Evolutionary conservation across 2,113 vertebrate genomes (phyloP), one percentile per base, ranked within the genome.

Genomic region (Sminthopsis crassicaudata): DNA sequence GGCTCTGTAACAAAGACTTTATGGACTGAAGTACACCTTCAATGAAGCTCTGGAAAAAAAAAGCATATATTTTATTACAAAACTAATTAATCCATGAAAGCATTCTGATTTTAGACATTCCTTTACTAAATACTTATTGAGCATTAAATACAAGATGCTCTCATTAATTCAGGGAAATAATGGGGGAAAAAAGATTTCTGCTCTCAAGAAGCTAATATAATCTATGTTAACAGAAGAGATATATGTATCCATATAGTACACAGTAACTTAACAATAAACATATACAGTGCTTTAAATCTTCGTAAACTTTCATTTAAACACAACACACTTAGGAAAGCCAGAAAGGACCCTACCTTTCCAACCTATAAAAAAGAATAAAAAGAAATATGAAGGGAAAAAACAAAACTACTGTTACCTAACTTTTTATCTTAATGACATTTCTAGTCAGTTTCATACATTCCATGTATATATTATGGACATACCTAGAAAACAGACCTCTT

Each of bases 1-100:
- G 99, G 98, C 99, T 99, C 96, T 99, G 99, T 26, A 99, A 97
- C 95, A 99, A 98, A 84, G 98, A 99, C 98, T 99, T 99, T 96
- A 99, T 96, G 96, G 99, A 99, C 92, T 98, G 99, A 46, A 99
- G 95, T n/a, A 99, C 98, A 89, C 97, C 98, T 96, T 99, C 99
- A 98, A 98, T 98, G 97, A 99, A 98, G 96, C 96, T 99, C 99
- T 99, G 97, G n/a, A n/a, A 94, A 97, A 98, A 95, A 94, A 53
- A 96, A 97, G 51, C 22, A 96, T 19, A 96, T 89, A 92, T 27
- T 95, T 95, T 91, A 90, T 91, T 57, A 2, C 46, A 93, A 90
- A 25, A 55, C 46, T 27, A 95, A 92, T 84, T 5, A 46, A 91
- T 57, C 30, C 52, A 26, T 95, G 23, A 22, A 95, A 90, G n/a